Percentiles rank a stretch among this genome's conserved stretches.
Evolutionary conservation across 2,113 vertebrate species (phyloP).

Genomic region (Oenanthe melanoleuca): DNA sequence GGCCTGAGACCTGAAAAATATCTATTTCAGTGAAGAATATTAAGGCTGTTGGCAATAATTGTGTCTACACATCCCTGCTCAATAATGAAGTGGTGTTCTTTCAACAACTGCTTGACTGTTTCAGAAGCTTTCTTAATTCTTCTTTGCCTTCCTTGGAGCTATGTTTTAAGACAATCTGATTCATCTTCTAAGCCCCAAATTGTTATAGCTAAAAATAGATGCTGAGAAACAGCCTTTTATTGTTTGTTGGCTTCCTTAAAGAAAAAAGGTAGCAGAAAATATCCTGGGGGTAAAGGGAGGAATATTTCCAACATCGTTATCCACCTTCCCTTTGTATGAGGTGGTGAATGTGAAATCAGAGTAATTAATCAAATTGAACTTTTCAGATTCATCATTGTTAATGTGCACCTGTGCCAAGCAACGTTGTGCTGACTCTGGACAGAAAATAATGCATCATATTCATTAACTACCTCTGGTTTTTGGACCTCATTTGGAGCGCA

Average conservation of each 20-base stretch:
- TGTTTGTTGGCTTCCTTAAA: background rate
- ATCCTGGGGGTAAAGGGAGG: background rate
- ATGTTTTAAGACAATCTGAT: background rate
- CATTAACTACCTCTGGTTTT: background rate
- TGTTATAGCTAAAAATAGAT: background rate
- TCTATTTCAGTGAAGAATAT: background rate
- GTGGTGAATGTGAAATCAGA: background rate
- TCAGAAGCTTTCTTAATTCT: background rate
- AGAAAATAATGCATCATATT: background rate
- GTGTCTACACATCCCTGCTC: background rate
- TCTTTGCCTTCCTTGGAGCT: background rate
- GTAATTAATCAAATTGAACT: constrained; percentile 65
- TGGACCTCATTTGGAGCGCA: background rate
- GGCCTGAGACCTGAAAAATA: background rate
- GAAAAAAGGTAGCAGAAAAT: background rate
- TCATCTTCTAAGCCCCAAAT: background rate
- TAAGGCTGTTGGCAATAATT: background rate
- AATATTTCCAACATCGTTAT: background rate
- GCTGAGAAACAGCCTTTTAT: background rate
- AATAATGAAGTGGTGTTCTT: background rate
- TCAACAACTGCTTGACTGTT: background rate
- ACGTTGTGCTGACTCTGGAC: constrained; percentile 32
- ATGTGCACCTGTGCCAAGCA: constrained; percentile 44
- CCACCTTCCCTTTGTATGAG: background rate
- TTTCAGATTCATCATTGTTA: constrained; percentile 48